phyloP scores from a whole-genome alignment of 2,797 vertebrate genomes.

The Lagorchestes hirsutus region DNA sequence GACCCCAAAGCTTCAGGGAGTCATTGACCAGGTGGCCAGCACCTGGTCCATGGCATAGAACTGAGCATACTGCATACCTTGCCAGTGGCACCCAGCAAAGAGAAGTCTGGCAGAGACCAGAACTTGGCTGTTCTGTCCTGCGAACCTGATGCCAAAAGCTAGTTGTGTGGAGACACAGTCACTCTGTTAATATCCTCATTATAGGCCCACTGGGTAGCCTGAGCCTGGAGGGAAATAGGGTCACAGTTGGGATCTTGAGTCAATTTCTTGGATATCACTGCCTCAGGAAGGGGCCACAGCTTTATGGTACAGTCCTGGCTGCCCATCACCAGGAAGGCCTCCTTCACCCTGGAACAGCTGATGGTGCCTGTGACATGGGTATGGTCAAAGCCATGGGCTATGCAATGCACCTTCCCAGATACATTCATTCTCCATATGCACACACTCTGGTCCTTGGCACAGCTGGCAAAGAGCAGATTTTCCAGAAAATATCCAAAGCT shows the following conservation, averaged over 20 bases:
- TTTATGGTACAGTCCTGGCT: conserved; percentile 98
- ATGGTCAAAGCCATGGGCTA: conserved; percentile 92
- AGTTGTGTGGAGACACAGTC: conserved; percentile 95
- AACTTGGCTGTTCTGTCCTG: conserved; percentile 97
- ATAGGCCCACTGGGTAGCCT: conserved; percentile 92
- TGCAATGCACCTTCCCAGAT: conserved; percentile 88
- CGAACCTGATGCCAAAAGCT: conserved; percentile 94
- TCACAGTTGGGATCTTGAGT: conserved; percentile 23
- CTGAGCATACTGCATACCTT: conserved; percentile 95
- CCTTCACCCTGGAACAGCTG: conserved; percentile 93
- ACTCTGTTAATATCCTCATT: conserved; percentile 98
- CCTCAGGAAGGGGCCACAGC: conserved; percentile 92
- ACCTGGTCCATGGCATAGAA: conserved; percentile 97
- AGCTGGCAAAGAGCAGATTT: conserved; percentile 93
- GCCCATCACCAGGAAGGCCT: conserved; percentile 93
- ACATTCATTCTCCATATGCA: conserved; percentile 93
- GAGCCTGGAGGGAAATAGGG: conserved; percentile 84
- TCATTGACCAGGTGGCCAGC: conserved; percentile 95
- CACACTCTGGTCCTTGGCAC: conserved; percentile 95
- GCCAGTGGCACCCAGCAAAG: conserved; percentile 91
- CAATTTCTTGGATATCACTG: conserved; percentile 75
- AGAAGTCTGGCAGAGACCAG: conserved; percentile 89
- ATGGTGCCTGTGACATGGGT: conserved; percentile 91
- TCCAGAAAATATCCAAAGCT: conserved; percentile 94
- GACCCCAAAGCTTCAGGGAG: conserved; percentile 93